Evolutionary conservation across 1,140 invertebrate genomes (phyloP).

Genomic region (Arctopsyche grandis): DNA sequence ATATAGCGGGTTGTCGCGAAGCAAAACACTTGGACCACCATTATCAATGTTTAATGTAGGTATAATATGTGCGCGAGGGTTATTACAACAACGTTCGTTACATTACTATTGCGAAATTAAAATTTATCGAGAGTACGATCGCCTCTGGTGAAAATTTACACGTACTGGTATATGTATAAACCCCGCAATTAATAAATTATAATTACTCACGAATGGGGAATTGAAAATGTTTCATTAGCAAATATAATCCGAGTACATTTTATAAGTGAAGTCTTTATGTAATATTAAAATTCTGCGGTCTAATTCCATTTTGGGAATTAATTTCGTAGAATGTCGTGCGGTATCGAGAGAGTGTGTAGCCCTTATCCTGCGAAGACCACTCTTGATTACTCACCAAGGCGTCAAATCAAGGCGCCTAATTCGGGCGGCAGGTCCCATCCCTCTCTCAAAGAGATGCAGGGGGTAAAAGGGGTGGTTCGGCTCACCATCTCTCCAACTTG

Average conservation of each 20-base stretch:
- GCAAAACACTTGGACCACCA: conserved; percentile 18
- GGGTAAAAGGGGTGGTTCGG: background rate
- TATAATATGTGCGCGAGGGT: background rate
- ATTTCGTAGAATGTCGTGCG: background rate
- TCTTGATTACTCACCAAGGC: conserved; percentile 51
- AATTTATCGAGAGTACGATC: conserved; percentile 9
- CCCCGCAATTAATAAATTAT: too few relatives aligned
- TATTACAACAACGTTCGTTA: background rate
- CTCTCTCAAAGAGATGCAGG: background rate
- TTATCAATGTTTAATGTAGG: conserved; percentile 12
- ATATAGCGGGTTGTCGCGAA: too few relatives aligned
- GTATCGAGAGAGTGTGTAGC: conserved; percentile 16
- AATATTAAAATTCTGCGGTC: background rate
- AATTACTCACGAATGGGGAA: too few relatives aligned
- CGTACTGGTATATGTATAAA: background rate
- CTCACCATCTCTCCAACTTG: conserved; percentile 5
- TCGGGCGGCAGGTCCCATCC: conserved; percentile 27
- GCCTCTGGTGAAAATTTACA: conserved; percentile 1
- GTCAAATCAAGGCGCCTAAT: conserved; percentile 54
- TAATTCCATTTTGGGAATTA: conserved; percentile 2
- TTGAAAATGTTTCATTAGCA: too few relatives aligned
- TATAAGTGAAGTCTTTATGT: too few relatives aligned
- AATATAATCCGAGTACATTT: too few relatives aligned
- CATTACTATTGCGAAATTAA: conserved; percentile 8
- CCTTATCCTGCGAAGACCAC: conserved; percentile 34